A percentile compares a stretch with the other conserved stretches of the same genome.
Conservation (phyloP, 2,797 vertebrate genomes). For the Hirundo rustica region DNA sequence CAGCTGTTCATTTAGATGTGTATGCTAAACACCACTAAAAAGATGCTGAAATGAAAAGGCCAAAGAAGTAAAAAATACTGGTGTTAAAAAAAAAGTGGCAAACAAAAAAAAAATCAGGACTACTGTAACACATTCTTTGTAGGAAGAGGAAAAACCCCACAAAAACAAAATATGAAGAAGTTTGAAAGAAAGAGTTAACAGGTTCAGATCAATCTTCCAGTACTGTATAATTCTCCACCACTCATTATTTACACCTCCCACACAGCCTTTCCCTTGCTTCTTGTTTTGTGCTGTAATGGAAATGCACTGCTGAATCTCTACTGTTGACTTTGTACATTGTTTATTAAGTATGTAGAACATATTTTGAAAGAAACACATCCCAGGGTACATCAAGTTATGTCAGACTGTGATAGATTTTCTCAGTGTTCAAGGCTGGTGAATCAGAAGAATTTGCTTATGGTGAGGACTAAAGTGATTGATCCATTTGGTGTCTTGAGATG, state of each 20-base stretch:
- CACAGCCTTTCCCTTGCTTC: background rate
- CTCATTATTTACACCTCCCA: conserved; percentile 35
- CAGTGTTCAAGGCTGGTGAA: conserved; percentile 1
- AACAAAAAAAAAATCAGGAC: background rate
- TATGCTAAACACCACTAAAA: background rate
- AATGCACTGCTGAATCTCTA: conserved; percentile 11
- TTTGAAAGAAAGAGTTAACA: conserved; percentile 4
- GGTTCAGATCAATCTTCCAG: background rate
- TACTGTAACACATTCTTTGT: background rate
- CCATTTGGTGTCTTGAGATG: conserved; percentile 14
- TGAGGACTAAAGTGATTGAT: conserved; percentile 15
- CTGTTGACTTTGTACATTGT: background rate
- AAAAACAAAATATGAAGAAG: background rate
- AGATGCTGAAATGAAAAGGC: background rate
- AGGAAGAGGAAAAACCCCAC: background rate
- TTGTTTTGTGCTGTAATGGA: conserved; percentile 20
- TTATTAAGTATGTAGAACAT: conserved; percentile 19
- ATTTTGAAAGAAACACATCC: conserved; percentile 31
- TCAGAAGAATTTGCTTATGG: conserved; percentile 8
- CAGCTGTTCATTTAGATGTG: conserved; percentile 32
- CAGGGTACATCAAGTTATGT: background rate
- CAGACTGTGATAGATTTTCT: conserved; percentile 19
- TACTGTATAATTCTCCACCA: background rate
- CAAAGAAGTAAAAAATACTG: background rate
- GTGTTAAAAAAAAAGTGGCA: background rate